These are phyloP conservation scores for Orthosia incerta DNA, from an alignment of 2,888 invertebrate genomes.

Conservation along the genomic window DNA sequence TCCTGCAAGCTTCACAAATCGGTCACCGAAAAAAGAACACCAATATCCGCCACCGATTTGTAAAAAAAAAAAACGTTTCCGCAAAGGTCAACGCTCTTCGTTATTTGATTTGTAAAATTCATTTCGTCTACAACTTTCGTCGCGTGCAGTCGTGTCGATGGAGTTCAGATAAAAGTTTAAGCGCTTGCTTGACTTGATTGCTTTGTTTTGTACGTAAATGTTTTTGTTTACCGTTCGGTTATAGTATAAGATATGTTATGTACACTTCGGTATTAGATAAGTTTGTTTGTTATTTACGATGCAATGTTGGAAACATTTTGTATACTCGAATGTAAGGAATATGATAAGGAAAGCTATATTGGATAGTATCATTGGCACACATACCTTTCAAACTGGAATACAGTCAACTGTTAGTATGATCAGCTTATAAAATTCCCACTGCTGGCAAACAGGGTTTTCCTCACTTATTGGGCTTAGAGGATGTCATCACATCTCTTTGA, in stretches of 20 bases:
- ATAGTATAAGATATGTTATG: too few relatives aligned
- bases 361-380: neutral
- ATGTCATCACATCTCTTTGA: too few relatives aligned
- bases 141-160: conserved; percentile 53
- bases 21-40: neutral
- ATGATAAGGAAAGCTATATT: neutral
- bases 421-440: too few relatives aligned
- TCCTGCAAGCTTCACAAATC: neutral
- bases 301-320: neutral
- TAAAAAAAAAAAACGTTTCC: conserved; percentile 10
- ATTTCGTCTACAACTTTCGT: conserved; percentile 38
- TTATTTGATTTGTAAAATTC: conserved; percentile 45
- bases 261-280: conserved; percentile 7
- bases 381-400: neutral
- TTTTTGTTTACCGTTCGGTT: conserved; percentile 26
- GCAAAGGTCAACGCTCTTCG: conserved; percentile 55
- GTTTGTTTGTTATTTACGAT: conserved; percentile 4
- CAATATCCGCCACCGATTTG: conserved; percentile 10
- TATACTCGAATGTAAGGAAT: neutral
- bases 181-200: neutral
- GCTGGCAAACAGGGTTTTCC: too few relatives aligned
- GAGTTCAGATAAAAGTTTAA: conserved; percentile 39
- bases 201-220: conserved; percentile 25
- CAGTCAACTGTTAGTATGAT: neutral
- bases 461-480: too few relatives aligned